These are phyloP conservation scores for Anoura caudifer DNA, from an alignment of 2,113 vertebrate genomes.

Conservation along the genomic window DNA sequence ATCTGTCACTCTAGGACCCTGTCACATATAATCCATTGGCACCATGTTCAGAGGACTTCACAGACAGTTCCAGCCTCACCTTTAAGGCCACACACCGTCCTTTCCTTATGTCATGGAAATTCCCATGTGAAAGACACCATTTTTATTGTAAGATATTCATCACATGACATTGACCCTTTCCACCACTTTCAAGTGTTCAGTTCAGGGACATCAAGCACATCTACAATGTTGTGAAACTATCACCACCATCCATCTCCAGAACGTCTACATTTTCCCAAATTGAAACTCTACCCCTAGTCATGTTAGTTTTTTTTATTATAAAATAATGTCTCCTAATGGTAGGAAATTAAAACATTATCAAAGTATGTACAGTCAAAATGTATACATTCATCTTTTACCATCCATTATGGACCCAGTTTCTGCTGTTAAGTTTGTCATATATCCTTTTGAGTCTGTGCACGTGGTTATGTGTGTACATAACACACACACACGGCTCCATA, in stretches of 20 bases:
- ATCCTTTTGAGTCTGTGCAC: not conserved
- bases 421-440: not conserved
- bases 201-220: not conserved
- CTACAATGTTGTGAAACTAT: too few species aligned
- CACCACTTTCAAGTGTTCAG: not conserved
- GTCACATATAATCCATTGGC: rapidly evolving
- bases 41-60: not conserved
- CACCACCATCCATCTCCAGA: not conserved
- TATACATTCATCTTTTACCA: not conserved
- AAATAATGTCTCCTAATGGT: not conserved
- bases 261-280: not conserved
- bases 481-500: not conserved
- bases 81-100: not conserved
- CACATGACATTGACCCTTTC: not conserved
- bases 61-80: not conserved
- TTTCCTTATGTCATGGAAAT: not conserved
- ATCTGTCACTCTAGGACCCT: not conserved
- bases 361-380: not conserved
- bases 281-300: not conserved
- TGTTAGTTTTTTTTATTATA: not conserved
- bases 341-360: not conserved
- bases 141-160: not conserved
- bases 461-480: not conserved
- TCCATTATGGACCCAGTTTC: not conserved
- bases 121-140: not conserved